Percentiles rank a stretch among this genome's conserved stretches.
phyloP scores from a whole-genome alignment of 2,797 vertebrate species.

The Eutrigla gurnardus region DNA sequence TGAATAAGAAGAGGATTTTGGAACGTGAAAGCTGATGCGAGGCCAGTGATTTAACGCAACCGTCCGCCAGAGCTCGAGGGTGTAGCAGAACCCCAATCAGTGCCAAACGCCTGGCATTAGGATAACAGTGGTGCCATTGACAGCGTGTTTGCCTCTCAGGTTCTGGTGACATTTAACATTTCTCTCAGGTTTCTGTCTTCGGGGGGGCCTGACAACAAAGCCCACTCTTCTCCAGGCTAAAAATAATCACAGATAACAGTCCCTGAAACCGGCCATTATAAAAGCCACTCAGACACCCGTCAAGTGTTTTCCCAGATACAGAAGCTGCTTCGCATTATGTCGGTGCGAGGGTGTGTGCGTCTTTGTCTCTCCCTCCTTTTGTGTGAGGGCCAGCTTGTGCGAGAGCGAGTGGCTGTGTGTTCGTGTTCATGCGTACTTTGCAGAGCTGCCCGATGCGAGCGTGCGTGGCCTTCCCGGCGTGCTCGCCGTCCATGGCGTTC shows the following conservation, averaged over 20 bases:
- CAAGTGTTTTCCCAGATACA: constrained; percentile 67
- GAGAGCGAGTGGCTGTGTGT: constrained; percentile 15
- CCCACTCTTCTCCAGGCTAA: constrained; percentile 58
- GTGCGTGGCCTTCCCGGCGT: constrained; percentile 95
- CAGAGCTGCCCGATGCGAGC: constrained; percentile 98
- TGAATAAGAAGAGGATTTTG: constrained; percentile 39
- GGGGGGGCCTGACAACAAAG: constrained; percentile 61
- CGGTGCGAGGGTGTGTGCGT: constrained; percentile 18
- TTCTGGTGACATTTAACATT: constrained; percentile 79
- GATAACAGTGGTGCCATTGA: constrained; percentile 72
- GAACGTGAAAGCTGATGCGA: constrained; percentile 48
- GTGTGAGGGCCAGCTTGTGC: constrained; percentile 14
- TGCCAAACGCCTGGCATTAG: constrained; percentile 72
- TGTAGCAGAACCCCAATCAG: constrained; percentile 23
- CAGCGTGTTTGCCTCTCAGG: constrained; percentile 62
- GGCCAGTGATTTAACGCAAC: constrained; percentile 46
- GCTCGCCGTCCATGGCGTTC: constrained; percentile 97
- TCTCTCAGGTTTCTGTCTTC: constrained; percentile 75
- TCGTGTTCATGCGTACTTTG: constrained; percentile 85
- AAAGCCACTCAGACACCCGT: constrained; percentile 64
- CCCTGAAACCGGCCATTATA: constrained; percentile 65
- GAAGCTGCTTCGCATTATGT: constrained; percentile 56
- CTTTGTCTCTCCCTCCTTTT: constrained; percentile 29
- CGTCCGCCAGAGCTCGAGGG: constrained; percentile 40
- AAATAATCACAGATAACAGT: constrained; percentile 74